Percentiles rank a stretch among this genome's conserved stretches.
phyloP scores from a whole-genome alignment of 2,113 vertebrate species.

The Thalassarche chlororhynchos region DNA sequence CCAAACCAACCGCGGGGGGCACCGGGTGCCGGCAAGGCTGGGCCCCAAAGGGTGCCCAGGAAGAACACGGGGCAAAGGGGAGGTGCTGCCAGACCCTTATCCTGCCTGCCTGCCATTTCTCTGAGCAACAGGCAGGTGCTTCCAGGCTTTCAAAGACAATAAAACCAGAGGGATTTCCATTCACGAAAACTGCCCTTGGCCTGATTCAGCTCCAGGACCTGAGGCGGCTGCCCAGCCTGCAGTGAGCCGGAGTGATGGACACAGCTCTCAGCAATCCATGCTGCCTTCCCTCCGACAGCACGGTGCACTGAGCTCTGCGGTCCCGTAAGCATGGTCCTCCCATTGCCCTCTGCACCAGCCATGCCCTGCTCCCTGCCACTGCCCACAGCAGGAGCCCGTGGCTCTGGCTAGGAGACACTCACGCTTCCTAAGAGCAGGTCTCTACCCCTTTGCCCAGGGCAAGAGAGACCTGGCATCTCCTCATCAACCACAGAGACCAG shows the following conservation, averaged over 20 bases:
- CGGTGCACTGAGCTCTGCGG: not conserved
- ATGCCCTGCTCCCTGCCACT: not conserved
- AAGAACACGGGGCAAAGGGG: not conserved
- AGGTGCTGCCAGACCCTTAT: not conserved
- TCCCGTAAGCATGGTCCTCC: not conserved
- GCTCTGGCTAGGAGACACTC: not conserved
- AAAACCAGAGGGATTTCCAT: slow-evolving; percentile 4
- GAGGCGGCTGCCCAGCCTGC: not conserved
- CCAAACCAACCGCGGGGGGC: not conserved
- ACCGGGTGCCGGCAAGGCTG: not conserved
- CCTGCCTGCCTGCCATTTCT: not conserved
- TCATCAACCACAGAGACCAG: not conserved
- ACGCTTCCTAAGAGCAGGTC: not conserved
- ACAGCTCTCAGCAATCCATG: accelerated
- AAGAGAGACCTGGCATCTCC: not conserved
- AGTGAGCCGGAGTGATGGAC: not conserved
- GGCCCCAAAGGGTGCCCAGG: not conserved
- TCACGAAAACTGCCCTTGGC: not conserved
- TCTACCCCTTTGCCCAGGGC: not conserved
- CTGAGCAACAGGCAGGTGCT: not conserved
- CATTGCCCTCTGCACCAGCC: not conserved
- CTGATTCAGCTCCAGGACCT: not conserved
- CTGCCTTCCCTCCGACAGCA: not conserved
- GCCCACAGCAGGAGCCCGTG: not conserved
- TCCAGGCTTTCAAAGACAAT: not conserved